A percentile compares a stretch with the other conserved stretches of the same genome.
These are phyloP conservation scores for Heloderma charlesbogerti DNA, from an alignment of 2,113 vertebrate genomes.

Conservation along the genomic window DNA sequence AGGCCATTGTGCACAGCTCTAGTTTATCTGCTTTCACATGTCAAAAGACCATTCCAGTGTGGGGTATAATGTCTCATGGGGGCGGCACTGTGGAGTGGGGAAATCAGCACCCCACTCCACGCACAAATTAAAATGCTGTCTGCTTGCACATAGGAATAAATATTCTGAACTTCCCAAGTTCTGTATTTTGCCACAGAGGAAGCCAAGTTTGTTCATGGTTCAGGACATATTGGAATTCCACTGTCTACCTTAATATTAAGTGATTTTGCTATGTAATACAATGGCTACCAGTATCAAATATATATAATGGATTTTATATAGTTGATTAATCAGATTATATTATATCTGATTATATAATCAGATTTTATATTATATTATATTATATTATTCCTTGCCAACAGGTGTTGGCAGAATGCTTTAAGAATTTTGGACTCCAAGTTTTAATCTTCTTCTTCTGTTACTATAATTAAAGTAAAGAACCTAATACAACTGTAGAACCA, in stretches of 20 bases:
- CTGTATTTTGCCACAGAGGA: background rate
- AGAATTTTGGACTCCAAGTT: background rate
- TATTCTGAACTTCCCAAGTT: background rate
- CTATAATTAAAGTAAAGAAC: constrained; percentile 56
- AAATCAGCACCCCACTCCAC: background rate
- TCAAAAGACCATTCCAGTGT: background rate
- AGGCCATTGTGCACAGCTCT: no score
- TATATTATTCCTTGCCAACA: background rate
- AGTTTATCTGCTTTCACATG: no score
- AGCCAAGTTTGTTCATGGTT: background rate
- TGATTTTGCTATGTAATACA: background rate
- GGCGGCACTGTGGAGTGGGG: no score
- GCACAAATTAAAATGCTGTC: background rate
- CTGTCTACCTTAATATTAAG: background rate
- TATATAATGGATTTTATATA: background rate
- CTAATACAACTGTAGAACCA: constrained; percentile 38
- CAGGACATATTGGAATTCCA: background rate
- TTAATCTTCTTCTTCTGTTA: background rate
- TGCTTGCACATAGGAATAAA: background rate
- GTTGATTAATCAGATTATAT: background rate
- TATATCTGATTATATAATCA: no score
- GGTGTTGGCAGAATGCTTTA: background rate
- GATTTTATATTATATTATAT: no score
- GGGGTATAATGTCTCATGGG: background rate
- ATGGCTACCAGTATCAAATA: background rate